Conservation (phyloP, 92 coral and sea anemone species). For the Porites divaricata region DNA sequence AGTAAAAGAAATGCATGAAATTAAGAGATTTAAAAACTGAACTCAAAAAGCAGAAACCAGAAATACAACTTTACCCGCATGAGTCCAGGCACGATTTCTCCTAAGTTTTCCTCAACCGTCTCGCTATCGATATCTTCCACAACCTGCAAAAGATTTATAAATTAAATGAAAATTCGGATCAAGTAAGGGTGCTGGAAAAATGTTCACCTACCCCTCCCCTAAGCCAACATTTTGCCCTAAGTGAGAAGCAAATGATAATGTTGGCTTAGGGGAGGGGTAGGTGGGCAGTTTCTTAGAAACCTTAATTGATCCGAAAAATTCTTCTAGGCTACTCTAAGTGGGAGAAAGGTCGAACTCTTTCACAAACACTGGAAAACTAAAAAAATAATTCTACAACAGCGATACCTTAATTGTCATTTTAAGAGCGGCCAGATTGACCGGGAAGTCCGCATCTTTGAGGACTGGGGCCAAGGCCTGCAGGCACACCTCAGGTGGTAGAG, state of each 20-base stretch:
- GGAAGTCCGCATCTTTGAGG: slow-evolving; percentile 87
- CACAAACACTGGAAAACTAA: too few relatives aligned
- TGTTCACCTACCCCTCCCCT: background rate
- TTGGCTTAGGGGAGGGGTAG: too few relatives aligned
- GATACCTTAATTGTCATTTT: slow-evolving; percentile 97
- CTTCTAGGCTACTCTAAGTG: too few relatives aligned
- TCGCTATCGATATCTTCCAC: slow-evolving; percentile 93
- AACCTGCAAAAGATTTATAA: slow-evolving; percentile 57
- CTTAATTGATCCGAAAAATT: background rate
- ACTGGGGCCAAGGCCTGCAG: slow-evolving; percentile 90
- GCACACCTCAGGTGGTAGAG: slow-evolving; percentile 87
- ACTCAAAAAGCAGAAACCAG: background rate
- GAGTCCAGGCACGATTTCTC: slow-evolving; percentile 88
- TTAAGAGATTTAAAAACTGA: too few relatives aligned
- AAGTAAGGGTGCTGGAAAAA: too few relatives aligned
- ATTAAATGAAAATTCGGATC: background rate
- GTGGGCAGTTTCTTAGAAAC: too few relatives aligned
- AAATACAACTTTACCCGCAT: slow-evolving; percentile 68
- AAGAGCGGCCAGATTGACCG: slow-evolving; percentile 89
- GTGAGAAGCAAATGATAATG: too few relatives aligned
- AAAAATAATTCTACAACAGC: background rate
- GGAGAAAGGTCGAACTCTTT: too few relatives aligned
- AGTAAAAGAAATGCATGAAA: too few relatives aligned
- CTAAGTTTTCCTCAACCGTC: slow-evolving; percentile 84
- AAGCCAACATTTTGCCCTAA: too few relatives aligned